Evolutionary conservation across 30 jellyfish, hydroid and myxozoan species (phyloP).

Genomic region (Nemopilema nomurai): DNA sequence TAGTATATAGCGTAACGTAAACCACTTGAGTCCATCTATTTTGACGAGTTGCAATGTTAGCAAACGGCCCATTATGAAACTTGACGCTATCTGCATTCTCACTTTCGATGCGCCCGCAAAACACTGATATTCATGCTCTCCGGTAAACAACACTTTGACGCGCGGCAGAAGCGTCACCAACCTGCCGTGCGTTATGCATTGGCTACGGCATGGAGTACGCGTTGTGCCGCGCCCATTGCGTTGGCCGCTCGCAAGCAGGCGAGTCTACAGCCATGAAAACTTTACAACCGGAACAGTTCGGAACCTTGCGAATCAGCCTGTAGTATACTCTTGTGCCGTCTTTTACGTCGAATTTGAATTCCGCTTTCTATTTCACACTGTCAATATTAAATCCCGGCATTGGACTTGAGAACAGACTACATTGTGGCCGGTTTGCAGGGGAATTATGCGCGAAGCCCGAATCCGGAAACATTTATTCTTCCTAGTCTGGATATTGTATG

Average conservation of each 20-base stretch:
- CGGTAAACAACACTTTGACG: background rate
- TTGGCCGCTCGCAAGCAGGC: too few species aligned
- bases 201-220: too few species aligned
- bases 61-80: background rate
- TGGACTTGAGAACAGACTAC: background rate
- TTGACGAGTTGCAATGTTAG: background rate
- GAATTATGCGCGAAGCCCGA: background rate
- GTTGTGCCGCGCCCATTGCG: too few species aligned
- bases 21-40: background rate
- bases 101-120: background rate
- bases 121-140: background rate
- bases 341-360: background rate
- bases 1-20: background rate
- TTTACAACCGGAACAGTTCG: background rate
- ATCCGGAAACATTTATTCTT: conserved; percentile 17
- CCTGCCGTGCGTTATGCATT: too few species aligned
- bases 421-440: background rate
- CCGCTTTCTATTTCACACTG: background rate
- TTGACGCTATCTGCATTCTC: background rate
- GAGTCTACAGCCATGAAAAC: too few species aligned
- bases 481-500: conserved; percentile 10
- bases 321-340: background rate
- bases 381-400: background rate
- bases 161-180: background rate
- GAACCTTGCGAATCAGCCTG: background rate